Base-by-base conservation (phyloP, 2,797 vertebrate species). In the Potorous gilbertii region DNA sequence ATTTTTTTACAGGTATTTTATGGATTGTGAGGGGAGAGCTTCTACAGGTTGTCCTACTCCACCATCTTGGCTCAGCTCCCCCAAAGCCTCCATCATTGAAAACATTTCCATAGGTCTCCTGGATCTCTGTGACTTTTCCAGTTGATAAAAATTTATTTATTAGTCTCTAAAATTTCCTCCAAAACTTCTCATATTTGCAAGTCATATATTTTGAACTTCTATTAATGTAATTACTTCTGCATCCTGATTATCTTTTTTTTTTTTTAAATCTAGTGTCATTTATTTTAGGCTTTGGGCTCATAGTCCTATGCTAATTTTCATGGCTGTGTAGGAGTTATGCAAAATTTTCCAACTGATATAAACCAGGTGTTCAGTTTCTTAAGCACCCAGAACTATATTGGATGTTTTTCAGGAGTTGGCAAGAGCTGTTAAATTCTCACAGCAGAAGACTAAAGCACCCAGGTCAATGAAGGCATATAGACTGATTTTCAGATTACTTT, bases 301-400 rank as follows among this genome's bases (percentile, higher is more conserved):
- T 94, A 90, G 95, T 92, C 94, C 10, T 1, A 50, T 90, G 56
- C 93, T 34, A 10, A 91, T 90, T 94, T 96, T 55, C 94, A 93
- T 52, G 66, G 52, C 50, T 93, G 27, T 62, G 90, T 93, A 74
- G 94, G 96, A 95, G 74, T 94, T 93, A 94, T 5, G 14, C 21
- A 93, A 95, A 95, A 93, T 74, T 66, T 93, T 91, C 94, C 91
- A 28, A n/a, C 28, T 89, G 90, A 93, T 92, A 95, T 8, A 95
- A 95, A 92, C 91, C 96, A 94, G 93, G 94, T 94, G 62, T 90
- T 94, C 93, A 95, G 55, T 31, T 95, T 89, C 81, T 94, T 74
- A 62, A 34, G 57, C 62, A 90, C 91, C 92, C 94, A 91, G 90
- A 90, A 93, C 93, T 40, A 50, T 1, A 13, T 10, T 90, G 92